Conservation (phyloP, 2,113 vertebrate genomes). For the Macquaria australasica region DNA sequence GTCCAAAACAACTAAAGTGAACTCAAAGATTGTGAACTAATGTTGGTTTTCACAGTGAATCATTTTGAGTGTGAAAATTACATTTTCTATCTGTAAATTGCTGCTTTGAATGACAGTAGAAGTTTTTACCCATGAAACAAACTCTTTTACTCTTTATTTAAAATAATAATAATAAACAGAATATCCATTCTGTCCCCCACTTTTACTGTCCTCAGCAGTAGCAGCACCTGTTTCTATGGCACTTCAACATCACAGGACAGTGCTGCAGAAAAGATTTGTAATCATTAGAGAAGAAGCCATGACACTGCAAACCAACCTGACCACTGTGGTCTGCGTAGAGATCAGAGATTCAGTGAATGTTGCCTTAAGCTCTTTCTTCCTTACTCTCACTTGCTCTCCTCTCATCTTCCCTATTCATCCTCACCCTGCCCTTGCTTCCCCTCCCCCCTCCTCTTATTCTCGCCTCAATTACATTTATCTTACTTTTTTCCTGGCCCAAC, state of each 20-base stretch:
- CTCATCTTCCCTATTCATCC: background rate
- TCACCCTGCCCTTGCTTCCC: background rate
- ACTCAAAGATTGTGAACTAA: no score
- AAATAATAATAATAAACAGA: no score
- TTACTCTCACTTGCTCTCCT: background rate
- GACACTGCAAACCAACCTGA: slow-evolving; percentile 1
- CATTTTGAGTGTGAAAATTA: no score
- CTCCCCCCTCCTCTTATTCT: background rate
- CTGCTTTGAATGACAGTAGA: no score
- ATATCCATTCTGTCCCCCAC: no score
- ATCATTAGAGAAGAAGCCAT: slow-evolving; percentile 9
- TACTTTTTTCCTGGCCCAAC: background rate
- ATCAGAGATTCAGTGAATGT: background rate
- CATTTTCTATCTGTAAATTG: no score
- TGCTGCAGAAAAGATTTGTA: background rate
- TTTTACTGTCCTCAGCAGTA: background rate
- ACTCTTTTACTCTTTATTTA: no score
- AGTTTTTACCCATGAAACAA: no score
- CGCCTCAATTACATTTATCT: background rate
- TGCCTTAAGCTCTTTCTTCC: slow-evolving; percentile 5
- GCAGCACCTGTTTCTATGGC: background rate
- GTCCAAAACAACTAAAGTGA: no score
- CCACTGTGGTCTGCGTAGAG: background rate
- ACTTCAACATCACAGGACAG: background rate
- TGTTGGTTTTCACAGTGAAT: no score